A percentile compares a stretch with the other conserved stretches of the same genome.
phyloP scores from a whole-genome alignment of 2,888 invertebrate genomes.

The Gnatocerus cornutus region DNA sequence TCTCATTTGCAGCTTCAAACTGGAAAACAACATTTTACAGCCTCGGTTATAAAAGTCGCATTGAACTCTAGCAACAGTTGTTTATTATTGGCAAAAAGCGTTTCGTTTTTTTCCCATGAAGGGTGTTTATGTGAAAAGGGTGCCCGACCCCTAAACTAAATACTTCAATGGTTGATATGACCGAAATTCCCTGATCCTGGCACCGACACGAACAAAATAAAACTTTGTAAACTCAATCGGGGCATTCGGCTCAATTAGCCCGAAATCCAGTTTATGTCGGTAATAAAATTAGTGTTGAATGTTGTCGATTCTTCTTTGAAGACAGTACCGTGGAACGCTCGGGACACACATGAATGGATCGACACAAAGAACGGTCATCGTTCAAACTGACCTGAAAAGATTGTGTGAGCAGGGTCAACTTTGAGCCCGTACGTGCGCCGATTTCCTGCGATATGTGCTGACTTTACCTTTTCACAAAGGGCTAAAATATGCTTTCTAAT shows the following conservation, averaged over 20 bases:
- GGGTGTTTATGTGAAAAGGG: background rate
- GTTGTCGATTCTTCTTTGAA: slow-evolving; percentile 52
- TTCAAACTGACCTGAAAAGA: slow-evolving; percentile 35
- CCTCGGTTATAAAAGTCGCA: too few species aligned
- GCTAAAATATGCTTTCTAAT: background rate
- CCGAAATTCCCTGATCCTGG: background rate
- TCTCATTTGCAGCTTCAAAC: too few species aligned
- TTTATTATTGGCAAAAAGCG: slow-evolving; percentile 3
- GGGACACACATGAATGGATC: slow-evolving; percentile 31
- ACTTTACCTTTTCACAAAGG: slow-evolving; percentile 13
- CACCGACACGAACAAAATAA: slow-evolving; percentile 14
- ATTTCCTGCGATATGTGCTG: slow-evolving; percentile 13
- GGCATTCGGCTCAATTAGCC: slow-evolving; percentile 56
- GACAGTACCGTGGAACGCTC: slow-evolving; percentile 15
- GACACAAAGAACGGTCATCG: slow-evolving; percentile 39
- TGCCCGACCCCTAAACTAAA: too few species aligned
- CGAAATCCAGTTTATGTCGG: slow-evolving; percentile 56
- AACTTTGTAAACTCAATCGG: slow-evolving; percentile 48
- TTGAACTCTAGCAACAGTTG: slow-evolving; percentile 5
- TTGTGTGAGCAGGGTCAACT: slow-evolving; percentile 10
- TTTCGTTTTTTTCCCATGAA: background rate
- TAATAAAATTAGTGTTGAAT: slow-evolving; percentile 58
- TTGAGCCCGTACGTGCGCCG: slow-evolving; percentile 20
- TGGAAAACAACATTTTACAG: too few species aligned
- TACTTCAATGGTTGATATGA: too few species aligned